Evolutionary conservation across 2,888 invertebrate species (phyloP).

Genomic region (Eudasyphora cyanicolor): DNA sequence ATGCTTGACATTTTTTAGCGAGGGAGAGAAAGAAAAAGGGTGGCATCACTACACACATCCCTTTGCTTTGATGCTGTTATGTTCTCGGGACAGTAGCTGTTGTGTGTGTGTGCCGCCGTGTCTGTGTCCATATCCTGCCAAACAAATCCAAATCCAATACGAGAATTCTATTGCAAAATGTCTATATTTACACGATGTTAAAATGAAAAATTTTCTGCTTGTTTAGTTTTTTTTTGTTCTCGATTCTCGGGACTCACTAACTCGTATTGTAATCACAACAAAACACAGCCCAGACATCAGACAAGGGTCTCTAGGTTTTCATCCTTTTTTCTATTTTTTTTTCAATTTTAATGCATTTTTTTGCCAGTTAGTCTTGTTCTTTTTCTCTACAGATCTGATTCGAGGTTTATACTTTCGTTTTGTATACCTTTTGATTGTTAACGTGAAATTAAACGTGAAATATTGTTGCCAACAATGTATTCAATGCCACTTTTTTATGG

Average conservation of each 20-base stretch:
- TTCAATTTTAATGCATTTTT: constrained; percentile 24
- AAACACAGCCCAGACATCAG: constrained; percentile 16
- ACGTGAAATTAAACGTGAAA: constrained; percentile 69
- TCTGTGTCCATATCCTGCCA: constrained; percentile 3
- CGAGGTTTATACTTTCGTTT: constrained; percentile 43
- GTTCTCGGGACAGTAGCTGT: not conserved
- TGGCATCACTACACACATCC: not conserved
- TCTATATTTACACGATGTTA: constrained; percentile 52
- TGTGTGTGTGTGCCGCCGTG: not conserved
- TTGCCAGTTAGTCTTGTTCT: not conserved
- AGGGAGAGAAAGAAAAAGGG: not conserved
- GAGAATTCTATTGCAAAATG: constrained; percentile 52
- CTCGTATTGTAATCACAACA: constrained; percentile 51
- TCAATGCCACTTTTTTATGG: constrained; percentile 58
- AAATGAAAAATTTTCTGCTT: constrained; percentile 57
- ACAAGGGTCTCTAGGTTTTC: constrained; percentile 39
- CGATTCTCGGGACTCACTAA: not conserved
- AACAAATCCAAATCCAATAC: constrained; percentile 52
- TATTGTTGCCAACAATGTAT: constrained; percentile 63
- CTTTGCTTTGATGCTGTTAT: not conserved
- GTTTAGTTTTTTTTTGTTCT: not conserved
- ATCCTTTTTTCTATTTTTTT: constrained; percentile 1
- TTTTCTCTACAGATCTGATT: constrained; percentile 15
- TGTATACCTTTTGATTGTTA: constrained; percentile 64
- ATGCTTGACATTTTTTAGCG: constrained; percentile 50